A percentile compares a stretch with the other conserved stretches of the same genome.
Evolutionary conservation across 2,888 invertebrate species (phyloP).

Genomic region (Agrilus mali): DNA sequence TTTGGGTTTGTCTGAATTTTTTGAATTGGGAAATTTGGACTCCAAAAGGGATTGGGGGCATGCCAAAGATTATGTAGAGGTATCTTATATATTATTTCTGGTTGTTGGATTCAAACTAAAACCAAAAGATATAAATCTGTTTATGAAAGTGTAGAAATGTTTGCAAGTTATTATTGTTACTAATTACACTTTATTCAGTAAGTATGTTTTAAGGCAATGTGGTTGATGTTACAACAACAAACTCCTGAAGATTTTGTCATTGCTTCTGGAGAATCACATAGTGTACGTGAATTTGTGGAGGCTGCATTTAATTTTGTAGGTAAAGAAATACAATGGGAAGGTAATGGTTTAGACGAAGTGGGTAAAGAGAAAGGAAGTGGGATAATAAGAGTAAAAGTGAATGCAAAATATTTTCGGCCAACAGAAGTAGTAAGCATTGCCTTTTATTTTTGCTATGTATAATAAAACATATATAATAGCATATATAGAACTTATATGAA

Average conservation of each 20-base stretch:
- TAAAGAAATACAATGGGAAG: constrained; percentile 76
- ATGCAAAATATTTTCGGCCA: constrained; percentile 91
- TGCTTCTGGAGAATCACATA: constrained; percentile 89
- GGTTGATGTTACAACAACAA: constrained; percentile 94
- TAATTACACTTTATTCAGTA: not conserved
- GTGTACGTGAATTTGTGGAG: constrained; percentile 94
- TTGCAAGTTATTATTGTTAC: not conserved
- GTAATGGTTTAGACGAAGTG: constrained; percentile 70
- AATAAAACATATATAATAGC: not conserved
- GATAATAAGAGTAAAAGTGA: constrained; percentile 71
- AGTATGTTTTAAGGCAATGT: constrained; percentile 63
- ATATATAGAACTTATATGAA: no score
- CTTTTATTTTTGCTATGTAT: not conserved
- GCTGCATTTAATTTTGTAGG: constrained; percentile 76
- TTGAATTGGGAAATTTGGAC: constrained; percentile 91
- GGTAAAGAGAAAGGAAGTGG: constrained; percentile 58
- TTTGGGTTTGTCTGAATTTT: constrained; percentile 67
- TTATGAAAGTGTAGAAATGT: no score
- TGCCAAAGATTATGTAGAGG: constrained; percentile 91
- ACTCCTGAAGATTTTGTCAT: constrained; percentile 93
- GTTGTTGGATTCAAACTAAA: no score
- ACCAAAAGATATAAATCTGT: no score
- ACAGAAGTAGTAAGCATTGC: constrained; percentile 79
- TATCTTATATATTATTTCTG: constrained; percentile 29
- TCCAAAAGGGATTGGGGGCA: constrained; percentile 98